Base-by-base conservation (phyloP, 1,140 invertebrate species). In the Cotesia typhae region DNA sequence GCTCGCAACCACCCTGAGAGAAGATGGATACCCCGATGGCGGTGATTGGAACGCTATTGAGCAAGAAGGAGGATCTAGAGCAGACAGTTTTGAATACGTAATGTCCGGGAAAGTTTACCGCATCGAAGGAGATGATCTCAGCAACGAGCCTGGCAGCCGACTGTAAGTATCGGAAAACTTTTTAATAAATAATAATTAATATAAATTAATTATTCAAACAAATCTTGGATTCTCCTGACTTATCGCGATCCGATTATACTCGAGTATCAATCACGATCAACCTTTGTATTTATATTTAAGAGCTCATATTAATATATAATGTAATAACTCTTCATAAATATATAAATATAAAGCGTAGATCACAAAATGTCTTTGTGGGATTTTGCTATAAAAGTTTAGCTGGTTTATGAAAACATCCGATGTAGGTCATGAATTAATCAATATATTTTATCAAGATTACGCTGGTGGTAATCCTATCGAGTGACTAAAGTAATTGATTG, bases 41-140 rank as follows among this genome's bases (percentile, higher is more conserved):
- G 94, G 94, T 1, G 98, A 99, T 83, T 99, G 94, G 91, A 97
- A 96, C 81, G 94, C 95, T 1, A 87, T 90, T 3, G 92, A 94
- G 59, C 87, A 92, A 75, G 92, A 94, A 75, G 90, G 89, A n/a
- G 92, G 95, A 28, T 94, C 94, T 1, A 89, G 95, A 67, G 96
- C 97, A 0, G 96, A 99, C 81, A 96, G 94, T 80, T 99, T 99
- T 82, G 98, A 99, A 83, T 99, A 99, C 88, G 97, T 99, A 9
- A 99, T 99, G 98, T 98, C 95, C 75, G 98, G 98, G n/a, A 99
- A 99, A 87, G 96, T 99, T 63, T 99, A 98, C 85, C 90, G 97
- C 64, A 98, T 99, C 80, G 98, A 99, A 86, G 97, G 97, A 10
- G 98, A 99, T 81, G 98, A 99, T 75, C 92, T 91, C n/a, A 91